A percentile compares a stretch with the other conserved stretches of the same genome.
Conservation (phyloP, 2,797 vertebrate genomes). For the Okamejei kenojei region DNA sequence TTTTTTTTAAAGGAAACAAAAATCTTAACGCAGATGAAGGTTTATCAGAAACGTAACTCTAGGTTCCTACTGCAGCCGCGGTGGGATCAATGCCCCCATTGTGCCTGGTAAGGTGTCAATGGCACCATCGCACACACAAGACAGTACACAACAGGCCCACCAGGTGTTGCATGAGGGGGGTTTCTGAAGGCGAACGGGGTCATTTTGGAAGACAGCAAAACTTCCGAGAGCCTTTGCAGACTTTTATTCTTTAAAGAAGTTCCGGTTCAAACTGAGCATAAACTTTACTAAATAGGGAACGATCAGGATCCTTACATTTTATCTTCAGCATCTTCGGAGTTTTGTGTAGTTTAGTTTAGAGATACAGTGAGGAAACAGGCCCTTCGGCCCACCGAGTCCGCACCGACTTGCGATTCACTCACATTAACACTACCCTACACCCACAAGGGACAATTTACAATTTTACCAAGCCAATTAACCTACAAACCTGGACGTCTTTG, state of each 20-base stretch:
- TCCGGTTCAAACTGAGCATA: neutral
- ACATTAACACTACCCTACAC: no score
- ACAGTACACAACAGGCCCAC: neutral
- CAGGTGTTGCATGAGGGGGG: neutral
- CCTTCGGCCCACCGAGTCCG: no score
- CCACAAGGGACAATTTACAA: no score
- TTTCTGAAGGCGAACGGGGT: neutral
- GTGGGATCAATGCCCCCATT: neutral
- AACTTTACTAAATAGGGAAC: neutral
- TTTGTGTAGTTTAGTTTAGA: no score
- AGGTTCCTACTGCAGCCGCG: neutral
- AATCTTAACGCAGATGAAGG: neutral
- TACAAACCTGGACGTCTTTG: no score
- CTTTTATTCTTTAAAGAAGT: neutral
- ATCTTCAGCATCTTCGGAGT: neutral
- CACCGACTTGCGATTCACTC: no score
- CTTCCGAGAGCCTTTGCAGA: neutral
- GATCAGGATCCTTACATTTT: neutral
- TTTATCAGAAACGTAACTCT: neutral
- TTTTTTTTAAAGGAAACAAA: neutral
- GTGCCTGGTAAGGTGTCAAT: no score
- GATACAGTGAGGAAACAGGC: no score
- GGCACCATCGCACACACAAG: neutral
- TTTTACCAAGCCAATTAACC: no score
- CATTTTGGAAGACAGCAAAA: neutral